A percentile compares a stretch with the other conserved stretches of the same genome.
Evolutionary conservation across 2,797 vertebrate genomes (phyloP).

Genomic region (Ibycter americanus): DNA sequence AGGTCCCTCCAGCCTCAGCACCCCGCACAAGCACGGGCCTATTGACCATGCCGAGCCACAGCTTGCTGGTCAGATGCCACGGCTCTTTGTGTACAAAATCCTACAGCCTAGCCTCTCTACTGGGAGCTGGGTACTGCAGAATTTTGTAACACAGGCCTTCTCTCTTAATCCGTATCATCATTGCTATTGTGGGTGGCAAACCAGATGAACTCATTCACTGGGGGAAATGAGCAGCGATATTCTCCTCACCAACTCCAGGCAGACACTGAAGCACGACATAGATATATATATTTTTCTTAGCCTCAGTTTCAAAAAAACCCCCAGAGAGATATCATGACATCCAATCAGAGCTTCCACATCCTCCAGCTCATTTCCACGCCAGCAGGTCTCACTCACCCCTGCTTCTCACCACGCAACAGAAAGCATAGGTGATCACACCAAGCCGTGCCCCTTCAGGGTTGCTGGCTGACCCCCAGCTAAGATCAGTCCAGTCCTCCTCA

Average conservation of each 20-base stretch:
- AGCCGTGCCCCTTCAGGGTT: not conserved
- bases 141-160: not conserved
- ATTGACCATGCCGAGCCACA: fast-evolving
- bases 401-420: not conserved
- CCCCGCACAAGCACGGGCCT: not conserved
- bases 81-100: not conserved
- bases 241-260: not conserved
- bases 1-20: not conserved
- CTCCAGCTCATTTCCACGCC: not conserved
- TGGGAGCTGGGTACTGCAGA: not conserved
- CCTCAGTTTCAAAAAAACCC: not conserved
- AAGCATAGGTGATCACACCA: not conserved
- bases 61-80: not conserved
- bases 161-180: not conserved
- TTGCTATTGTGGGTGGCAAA: not conserved
- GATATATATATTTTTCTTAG: not conserved
- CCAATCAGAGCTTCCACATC: not conserved
- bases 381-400: not conserved
- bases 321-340: not conserved
- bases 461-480: not conserved
- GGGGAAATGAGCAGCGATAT: not conserved
- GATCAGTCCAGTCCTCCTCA: not conserved
- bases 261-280: not conserved
- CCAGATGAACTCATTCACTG: not conserved
- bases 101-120: not conserved